A percentile compares a stretch with the other conserved stretches of the same genome.
Evolutionary conservation across 2,888 invertebrate species (phyloP).

Genomic region (Boloria selene): DNA sequence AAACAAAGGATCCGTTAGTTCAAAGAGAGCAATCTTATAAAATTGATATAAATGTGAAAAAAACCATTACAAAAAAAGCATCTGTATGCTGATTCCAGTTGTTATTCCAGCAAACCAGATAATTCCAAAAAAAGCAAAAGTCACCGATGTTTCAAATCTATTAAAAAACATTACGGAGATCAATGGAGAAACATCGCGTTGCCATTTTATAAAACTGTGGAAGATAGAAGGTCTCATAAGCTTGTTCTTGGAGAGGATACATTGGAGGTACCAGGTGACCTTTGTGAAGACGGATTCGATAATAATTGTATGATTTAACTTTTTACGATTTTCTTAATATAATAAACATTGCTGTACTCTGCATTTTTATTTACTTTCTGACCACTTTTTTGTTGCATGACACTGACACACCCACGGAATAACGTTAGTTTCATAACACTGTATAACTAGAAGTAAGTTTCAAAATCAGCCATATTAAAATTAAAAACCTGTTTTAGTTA

Average conservation of each 20-base stretch:
- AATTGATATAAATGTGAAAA: neutral
- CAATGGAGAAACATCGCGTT: neutral
- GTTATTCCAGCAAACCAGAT: neutral
- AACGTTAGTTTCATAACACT: neutral
- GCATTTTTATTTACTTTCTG: constrained; percentile 1
- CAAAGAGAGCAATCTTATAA: neutral
- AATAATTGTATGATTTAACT: no score
- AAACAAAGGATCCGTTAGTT: neutral
- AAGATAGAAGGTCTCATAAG: neutral
- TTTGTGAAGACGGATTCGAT: neutral
- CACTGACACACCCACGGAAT: neutral
- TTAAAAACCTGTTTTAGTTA: no score
- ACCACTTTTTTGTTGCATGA: neutral
- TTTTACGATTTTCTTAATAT: no score
- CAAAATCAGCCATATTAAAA: no score
- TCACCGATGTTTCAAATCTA: neutral
- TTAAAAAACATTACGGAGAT: neutral
- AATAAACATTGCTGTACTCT: neutral
- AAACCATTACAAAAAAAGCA: neutral
- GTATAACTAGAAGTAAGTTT: no score
- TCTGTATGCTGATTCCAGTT: no score
- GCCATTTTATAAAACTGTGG: neutral
- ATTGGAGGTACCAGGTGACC: neutral
- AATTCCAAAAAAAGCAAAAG: neutral
- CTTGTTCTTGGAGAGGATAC: neutral